Evolutionary conservation across 2,113 vertebrate species (phyloP).

Genomic region (Triplophysa siluroides): DNA sequence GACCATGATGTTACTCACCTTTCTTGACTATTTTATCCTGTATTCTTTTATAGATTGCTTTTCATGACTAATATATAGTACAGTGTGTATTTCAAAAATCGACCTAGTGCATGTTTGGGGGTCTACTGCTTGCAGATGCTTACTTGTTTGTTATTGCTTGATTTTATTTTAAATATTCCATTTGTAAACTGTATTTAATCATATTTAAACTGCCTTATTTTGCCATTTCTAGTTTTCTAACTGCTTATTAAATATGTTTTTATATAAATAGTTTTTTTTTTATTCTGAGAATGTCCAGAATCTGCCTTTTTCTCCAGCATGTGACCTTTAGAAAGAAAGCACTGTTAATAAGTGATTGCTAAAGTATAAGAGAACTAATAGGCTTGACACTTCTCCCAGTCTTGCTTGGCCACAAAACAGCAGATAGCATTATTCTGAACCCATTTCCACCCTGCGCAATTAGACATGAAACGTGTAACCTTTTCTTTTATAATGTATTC

Average conservation of each 20-base stretch:
- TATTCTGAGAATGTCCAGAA: slow-evolving; percentile 28
- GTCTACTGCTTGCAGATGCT: background rate
- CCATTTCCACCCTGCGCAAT: slow-evolving; percentile 23
- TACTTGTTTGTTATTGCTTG: too few species aligned
- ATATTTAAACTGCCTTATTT: slow-evolving; percentile 4
- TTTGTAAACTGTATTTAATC: background rate
- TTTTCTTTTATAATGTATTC: slow-evolving; percentile 19
- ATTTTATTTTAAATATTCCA: background rate
- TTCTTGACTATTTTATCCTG: slow-evolving; percentile 1
- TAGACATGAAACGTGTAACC: slow-evolving; percentile 33
- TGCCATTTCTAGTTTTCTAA: slow-evolving; percentile 13
- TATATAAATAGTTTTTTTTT: background rate
- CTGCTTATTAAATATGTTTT: slow-evolving; percentile 32
- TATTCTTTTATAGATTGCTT: slow-evolving; percentile 22
- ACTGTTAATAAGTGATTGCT: slow-evolving; percentile 29
- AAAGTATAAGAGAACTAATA: background rate
- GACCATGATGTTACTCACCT: background rate
- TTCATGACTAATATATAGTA: background rate
- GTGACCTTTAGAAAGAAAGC: slow-evolving; percentile 52
- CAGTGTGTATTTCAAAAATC: background rate
- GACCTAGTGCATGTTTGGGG: background rate
- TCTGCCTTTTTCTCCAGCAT: background rate
- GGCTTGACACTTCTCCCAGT: slow-evolving; percentile 10
- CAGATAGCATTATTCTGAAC: slow-evolving; percentile 34
- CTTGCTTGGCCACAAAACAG: background rate